These are phyloP conservation scores for Pipistrellus pipistrellus DNA, from an alignment of 2,797 vertebrate species.

Conservation along the genomic window DNA sequence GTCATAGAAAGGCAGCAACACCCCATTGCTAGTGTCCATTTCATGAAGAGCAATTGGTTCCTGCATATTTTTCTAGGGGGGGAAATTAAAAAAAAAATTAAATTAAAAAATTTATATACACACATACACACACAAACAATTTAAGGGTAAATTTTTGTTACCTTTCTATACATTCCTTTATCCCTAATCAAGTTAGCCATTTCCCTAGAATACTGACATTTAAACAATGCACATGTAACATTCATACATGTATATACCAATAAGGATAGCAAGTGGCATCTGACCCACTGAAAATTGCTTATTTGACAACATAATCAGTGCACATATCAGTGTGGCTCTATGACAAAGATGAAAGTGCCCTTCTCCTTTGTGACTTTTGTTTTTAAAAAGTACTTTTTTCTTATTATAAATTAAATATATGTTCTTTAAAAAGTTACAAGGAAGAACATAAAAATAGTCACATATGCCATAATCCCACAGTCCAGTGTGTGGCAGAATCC, in stretches of 20 bases:
- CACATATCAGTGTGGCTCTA: neutral
- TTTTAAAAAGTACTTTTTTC: slow-evolving; percentile 17
- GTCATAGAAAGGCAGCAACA: slow-evolving; percentile 97
- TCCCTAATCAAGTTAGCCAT: neutral
- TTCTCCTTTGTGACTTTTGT: neutral
- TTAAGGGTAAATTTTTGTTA: slow-evolving; percentile 7
- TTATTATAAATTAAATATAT: neutral
- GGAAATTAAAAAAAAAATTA: too few relatives aligned
- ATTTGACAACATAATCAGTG: neutral
- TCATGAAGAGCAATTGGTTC: slow-evolving; percentile 95
- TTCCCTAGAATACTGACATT: neutral
- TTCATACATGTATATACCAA: neutral
- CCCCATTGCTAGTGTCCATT: slow-evolving; percentile 98
- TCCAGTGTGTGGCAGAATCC: neutral
- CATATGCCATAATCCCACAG: neutral
- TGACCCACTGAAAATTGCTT: neutral
- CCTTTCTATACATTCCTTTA: neutral
- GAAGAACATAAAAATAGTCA: neutral
- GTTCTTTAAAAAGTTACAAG: neutral
- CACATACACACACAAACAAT: neutral
- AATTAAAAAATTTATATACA: neutral
- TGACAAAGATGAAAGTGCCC: neutral
- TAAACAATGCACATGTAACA: neutral
- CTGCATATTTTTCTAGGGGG: slow-evolving; percentile 94
- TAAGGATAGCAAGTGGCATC: neutral